Percentiles rank a stretch among this genome's conserved stretches.
phyloP scores from a whole-genome alignment of 2,888 invertebrate species.

The Teleiodes luculella region DNA sequence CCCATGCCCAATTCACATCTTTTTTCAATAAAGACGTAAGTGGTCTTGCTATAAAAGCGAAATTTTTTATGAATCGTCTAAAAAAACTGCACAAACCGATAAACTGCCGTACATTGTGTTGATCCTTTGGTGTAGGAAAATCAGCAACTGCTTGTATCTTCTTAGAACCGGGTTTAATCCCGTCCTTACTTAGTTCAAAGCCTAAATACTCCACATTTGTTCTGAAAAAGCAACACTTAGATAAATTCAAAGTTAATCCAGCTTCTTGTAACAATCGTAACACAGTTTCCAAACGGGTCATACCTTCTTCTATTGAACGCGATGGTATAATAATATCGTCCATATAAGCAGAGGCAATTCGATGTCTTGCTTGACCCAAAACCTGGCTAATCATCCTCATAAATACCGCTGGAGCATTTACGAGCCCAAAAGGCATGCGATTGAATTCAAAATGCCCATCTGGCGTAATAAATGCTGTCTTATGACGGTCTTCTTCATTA shows the following conservation, averaged over 20 bases:
- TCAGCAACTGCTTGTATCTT: neutral
- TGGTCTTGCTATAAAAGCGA: neutral
- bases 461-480: slow-evolving; percentile 20
- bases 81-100: neutral
- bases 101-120: neutral
- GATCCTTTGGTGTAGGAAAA: neutral
- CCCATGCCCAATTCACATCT: neutral
- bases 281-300: neutral
- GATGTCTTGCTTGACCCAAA: neutral
- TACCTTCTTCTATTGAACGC: neutral
- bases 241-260: neutral
- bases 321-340: slow-evolving; percentile 1
- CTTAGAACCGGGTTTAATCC: neutral
- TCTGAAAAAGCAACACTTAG: neutral
- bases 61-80: neutral
- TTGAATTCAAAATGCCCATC: slow-evolving; percentile 21
- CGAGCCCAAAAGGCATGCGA: no score
- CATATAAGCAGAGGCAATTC: neutral
- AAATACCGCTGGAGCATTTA: neutral
- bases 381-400: neutral
- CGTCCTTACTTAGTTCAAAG: neutral
- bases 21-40: neutral
- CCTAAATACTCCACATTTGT: neutral
- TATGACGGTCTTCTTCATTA: slow-evolving; percentile 17
- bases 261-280: neutral